Evolutionary conservation across 2,113 vertebrate genomes (phyloP).

Genomic region (Lepisosteus oculatus): DNA sequence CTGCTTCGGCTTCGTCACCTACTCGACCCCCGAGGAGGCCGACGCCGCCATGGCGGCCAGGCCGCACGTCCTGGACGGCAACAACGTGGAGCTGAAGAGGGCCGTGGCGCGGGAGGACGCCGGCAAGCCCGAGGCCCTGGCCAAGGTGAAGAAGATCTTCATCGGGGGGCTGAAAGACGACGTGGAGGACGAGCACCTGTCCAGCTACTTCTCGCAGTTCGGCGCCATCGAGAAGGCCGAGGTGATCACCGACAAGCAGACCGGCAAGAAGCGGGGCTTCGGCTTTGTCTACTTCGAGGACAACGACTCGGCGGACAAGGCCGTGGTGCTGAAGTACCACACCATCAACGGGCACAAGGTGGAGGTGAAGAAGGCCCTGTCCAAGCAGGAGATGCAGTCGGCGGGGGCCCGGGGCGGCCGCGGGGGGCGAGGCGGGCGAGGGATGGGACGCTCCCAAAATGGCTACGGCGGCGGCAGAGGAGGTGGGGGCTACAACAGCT

Average conservation of each 20-base stretch:
- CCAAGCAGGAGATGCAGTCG: constrained; percentile 83
- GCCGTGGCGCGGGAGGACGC: constrained; percentile 91
- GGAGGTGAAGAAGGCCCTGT: constrained; percentile 90
- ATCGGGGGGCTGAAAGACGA: constrained; percentile 92
- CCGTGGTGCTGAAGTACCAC: constrained; percentile 89
- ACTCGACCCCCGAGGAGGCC: constrained; percentile 85
- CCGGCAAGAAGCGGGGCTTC: constrained; percentile 92
- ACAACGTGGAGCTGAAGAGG: constrained; percentile 88
- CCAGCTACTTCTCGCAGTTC: constrained; percentile 86
- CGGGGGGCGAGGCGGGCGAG: constrained; percentile 57
- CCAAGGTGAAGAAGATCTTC: constrained; percentile 96
- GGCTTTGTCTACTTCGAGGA: constrained; percentile 93
- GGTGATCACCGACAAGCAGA: constrained; percentile 92
- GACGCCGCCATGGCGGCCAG: constrained; percentile 89
- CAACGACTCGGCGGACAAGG: constrained; percentile 91
- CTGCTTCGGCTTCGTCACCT: constrained; percentile 94
- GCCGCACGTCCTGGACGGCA: constrained; percentile 88
- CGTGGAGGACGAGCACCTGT: constrained; percentile 82
- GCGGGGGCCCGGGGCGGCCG: constrained; percentile 64
- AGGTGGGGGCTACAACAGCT: constrained; percentile 24
- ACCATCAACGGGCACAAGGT: constrained; percentile 87
- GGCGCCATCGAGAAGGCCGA: constrained; percentile 91
- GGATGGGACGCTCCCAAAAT: constrained; percentile 34
- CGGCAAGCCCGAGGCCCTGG: constrained; percentile 84
- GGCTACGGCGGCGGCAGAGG: constrained; percentile 53